Evolutionary conservation across 2,113 vertebrate species (phyloP).

Genomic region (Sisor rabdophorus): DNA sequence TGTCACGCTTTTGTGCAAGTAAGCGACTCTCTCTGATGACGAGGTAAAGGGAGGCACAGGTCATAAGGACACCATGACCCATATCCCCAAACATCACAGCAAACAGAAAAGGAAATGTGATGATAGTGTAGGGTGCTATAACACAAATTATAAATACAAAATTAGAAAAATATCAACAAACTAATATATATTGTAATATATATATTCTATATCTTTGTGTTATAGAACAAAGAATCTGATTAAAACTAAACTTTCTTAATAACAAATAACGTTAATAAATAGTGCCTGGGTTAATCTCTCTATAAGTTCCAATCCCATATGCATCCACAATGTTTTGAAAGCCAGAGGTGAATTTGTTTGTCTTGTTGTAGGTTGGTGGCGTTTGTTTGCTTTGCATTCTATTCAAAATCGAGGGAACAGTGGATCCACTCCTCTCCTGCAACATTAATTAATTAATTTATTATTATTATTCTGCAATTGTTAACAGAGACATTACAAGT

Average conservation of each 20-base stretch:
- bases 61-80: conserved; percentile 91
- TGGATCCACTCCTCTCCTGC: conserved; percentile 89
- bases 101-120: conserved; percentile 97
- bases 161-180: background rate
- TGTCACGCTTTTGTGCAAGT: conserved; percentile 89
- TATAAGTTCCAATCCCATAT: conserved; percentile 89
- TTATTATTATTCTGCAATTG: too few relatives aligned
- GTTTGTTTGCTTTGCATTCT: conserved; percentile 83
- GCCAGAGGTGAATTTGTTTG: conserved; percentile 94
- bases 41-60: conserved; percentile 87
- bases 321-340: conserved; percentile 97
- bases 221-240: background rate
- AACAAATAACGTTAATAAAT: background rate
- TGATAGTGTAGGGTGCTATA: conserved; percentile 92
- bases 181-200: too few relatives aligned
- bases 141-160: conserved; percentile 12
- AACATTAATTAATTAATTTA: too few relatives aligned
- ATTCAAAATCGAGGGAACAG: conserved; percentile 87
- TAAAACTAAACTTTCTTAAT: background rate
- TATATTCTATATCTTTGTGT: background rate
- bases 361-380: conserved; percentile 95
- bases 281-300: conserved; percentile 93
- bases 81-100: conserved; percentile 99
- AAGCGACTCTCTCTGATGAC: conserved; percentile 89
- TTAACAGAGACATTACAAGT: background rate